These are phyloP conservation scores for Cosmia pyralina DNA, from an alignment of 2,888 invertebrate genomes.

Conservation along the genomic window DNA sequence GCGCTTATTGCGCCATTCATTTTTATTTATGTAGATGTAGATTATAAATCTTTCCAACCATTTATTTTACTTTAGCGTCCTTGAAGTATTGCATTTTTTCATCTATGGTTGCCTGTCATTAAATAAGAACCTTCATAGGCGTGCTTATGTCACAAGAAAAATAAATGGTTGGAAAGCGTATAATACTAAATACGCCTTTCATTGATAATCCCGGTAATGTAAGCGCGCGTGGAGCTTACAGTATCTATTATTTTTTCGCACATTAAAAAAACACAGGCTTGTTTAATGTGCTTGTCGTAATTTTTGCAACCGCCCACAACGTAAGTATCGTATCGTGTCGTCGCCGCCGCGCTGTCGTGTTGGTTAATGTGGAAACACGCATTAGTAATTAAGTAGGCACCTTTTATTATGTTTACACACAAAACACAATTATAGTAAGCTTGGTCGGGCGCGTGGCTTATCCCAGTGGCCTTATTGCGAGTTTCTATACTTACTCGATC, in stretches of 20 bases:
- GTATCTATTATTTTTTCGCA: not conserved
- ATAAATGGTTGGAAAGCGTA: too few relatives aligned
- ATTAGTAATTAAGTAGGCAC: conserved; percentile 53
- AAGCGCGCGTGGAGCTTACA: not conserved
- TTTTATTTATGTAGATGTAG: too few relatives aligned
- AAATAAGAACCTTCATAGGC: too few relatives aligned
- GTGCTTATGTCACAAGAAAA: too few relatives aligned
- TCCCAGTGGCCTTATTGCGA: conserved; percentile 19
- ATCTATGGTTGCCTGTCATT: too few relatives aligned
- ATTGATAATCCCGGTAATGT: not conserved
- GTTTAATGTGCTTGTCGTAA: conserved; percentile 18
- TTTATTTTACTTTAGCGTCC: too few relatives aligned
- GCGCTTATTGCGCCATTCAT: too few relatives aligned
- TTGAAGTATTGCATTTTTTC: too few relatives aligned
- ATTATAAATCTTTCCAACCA: too few relatives aligned
- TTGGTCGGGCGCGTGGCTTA: conserved; percentile 25
- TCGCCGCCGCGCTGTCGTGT: conserved; percentile 33
- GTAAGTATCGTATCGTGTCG: conserved; percentile 46
- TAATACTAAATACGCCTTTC: not conserved
- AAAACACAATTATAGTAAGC: conserved; percentile 54
- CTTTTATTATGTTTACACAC: conserved; percentile 54
- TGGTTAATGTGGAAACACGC: conserved; percentile 48
- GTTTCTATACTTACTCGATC: too few relatives aligned
- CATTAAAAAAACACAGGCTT: conserved; percentile 5
- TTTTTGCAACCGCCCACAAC: conserved; percentile 22